phyloP scores from a whole-genome alignment of 2,113 vertebrate genomes.

The Carettochelys insculpta region DNA sequence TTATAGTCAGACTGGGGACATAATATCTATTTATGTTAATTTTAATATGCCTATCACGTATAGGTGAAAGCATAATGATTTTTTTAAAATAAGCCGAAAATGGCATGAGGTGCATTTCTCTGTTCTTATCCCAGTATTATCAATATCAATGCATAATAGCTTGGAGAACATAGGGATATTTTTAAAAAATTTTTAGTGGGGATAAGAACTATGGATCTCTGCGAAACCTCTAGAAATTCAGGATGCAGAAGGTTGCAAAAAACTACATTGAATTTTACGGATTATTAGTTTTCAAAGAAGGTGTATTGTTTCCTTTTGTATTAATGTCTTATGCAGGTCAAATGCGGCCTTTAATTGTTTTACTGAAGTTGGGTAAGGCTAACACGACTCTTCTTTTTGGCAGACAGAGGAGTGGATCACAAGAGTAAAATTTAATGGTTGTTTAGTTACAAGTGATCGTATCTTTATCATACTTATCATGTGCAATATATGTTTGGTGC shows the following conservation, averaged over 20 bases:
- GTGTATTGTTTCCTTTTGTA: background rate
- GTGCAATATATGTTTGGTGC: background rate
- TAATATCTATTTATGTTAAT: slow-evolving; percentile 28
- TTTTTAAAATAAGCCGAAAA: background rate
- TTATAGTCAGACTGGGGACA: background rate
- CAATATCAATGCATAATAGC: background rate
- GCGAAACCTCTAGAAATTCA: background rate
- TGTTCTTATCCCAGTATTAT: background rate
- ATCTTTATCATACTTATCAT: background rate
- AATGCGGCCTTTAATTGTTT: background rate
- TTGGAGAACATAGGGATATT: background rate
- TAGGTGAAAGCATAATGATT: slow-evolving; percentile 21
- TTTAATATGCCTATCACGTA: slow-evolving; percentile 39
- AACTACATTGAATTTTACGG: background rate
- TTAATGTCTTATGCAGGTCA: background rate
- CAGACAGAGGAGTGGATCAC: background rate
- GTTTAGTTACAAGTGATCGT: background rate
- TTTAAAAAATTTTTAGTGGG: background rate
- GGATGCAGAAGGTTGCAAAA: background rate
- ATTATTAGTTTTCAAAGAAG: background rate
- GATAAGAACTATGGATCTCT: background rate
- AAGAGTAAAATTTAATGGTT: background rate
- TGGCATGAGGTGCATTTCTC: background rate
- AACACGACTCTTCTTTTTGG: background rate
- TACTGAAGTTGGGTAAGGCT: background rate